Base-by-base conservation (phyloP, 1,140 invertebrate species). In the Caenorhabditis brenneri region DNA sequence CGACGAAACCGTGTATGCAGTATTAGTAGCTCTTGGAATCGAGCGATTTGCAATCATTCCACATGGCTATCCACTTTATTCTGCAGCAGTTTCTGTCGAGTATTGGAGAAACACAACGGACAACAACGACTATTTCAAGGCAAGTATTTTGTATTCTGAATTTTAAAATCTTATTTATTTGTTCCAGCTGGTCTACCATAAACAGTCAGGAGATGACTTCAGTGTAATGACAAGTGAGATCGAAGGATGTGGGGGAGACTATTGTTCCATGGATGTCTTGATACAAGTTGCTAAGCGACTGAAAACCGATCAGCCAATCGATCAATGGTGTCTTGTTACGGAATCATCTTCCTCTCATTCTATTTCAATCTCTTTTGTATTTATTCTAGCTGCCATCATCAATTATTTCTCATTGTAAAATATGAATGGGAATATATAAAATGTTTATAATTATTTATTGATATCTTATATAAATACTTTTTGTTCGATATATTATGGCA, bases 61-160 rank as follows among this genome's bases (percentile, higher is more conserved):
- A 12, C 48, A 65, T 29, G 81, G 81, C 10, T 82, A 82, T 69
- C 81, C 81, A 6, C 46, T 46, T 16, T 82, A 82, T 49, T 82
- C 81, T 9, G 81, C 81, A n/a, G 81, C 81, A 9, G 48, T 51
- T 31, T 31, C 42, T 12, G 29, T 82, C n/a, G 81, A 82, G 31
- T 60, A 65, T 7, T 82, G 81, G 81, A 22, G 60, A 36, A 60
- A 82, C 24, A 16, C 55, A 2, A 55, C 49, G 27, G 51, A 69
- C n/a, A 82, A 82, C 24, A 16, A 27, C 10, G 36, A 58, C 15
- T 82, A 82, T 46, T 82, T 82, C 51, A 82, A 55, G n/a, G 81
- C 22, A 49, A 60, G 53, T 36, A n/a, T n/a, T 53, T 60, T 6
- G 33, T 19, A 19, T 0, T 9, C 10, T 29, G 0, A 15, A 46